Evolutionary conservation across 2,113 vertebrate species (phyloP), one percentile per base, ranked within the genome.

Genomic region (Aplodontia rufa): DNA sequence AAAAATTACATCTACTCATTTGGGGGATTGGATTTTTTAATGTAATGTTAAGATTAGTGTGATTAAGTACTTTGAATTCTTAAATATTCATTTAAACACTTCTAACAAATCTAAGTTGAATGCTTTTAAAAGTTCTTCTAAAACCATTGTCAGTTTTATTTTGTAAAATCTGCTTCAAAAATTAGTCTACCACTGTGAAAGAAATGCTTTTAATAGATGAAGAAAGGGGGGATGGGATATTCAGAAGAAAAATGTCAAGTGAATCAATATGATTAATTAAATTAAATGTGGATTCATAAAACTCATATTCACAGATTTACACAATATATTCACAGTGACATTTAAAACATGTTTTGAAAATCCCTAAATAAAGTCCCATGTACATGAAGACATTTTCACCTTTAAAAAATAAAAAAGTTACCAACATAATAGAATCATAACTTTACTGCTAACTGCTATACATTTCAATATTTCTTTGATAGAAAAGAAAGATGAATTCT

Each of bases 261-360:
- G 93, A 97, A 96, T 96, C 94, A 93, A 95, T 92, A 93, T 90
- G 96, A 93, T 96, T 97, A 96, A 96, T 97, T 97, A 97, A 97
- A 94, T 97, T 97, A 97, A 97, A 94, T 79, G 91, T 95, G 74
- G 83, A 96, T 92, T 97, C 87, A 97, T 97, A 95, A 92, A 95
- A 93, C 68, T 96, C 78, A 97, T 93, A 96, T 86, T 97, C 90
- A 42, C 81, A 96, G 93, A 93, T 87, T 95, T 97, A 95, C 22
- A 89, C 93, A 96, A 82, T 89, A 91, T 85, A 96, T 96, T 94
- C 92, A 95, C n/a, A 87, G 68, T 96, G 88, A 96, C 92, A 96
- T 96, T 96, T 96, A 91, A 97, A 95, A 62, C 28, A 90, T 79
- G 45, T 96, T 97, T 97, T 94, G 78, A 96, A 97, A 96, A 92